Evolutionary conservation across 2,113 vertebrate genomes (phyloP), one percentile per base, ranked within the genome.

Genomic region (Excalfactoria chinensis): DNA sequence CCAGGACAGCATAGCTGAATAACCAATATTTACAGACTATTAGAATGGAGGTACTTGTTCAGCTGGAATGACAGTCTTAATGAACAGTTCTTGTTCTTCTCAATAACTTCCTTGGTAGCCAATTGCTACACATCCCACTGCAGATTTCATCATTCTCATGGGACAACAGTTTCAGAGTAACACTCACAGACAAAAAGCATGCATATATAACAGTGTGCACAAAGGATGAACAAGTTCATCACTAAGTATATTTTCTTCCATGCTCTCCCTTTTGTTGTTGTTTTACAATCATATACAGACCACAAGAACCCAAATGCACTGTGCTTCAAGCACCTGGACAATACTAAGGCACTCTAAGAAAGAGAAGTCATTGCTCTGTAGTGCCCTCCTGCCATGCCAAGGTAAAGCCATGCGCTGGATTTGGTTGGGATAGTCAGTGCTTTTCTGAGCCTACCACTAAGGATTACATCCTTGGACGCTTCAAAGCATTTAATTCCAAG

Each of bases 11-110:
- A 44, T 41, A 74, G 62, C 63, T 80, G 62, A 70, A 86, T 74
- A 41, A 69, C 55, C 73, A 91, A 75, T 74, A 86, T 70, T 63
- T 80, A 69, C 67, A 55, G 69, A 80, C 85, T 74, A 41, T 73
- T 90, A 79, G 26, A 74, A 43, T 7, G 18, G 55, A 79, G 55
- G 82, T 56, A 80, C 46, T 46, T 85, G 68, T 82, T 85, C 81
- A 85, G 44, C 74, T 73, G 46, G 51, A 85, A 85, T 73, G 60
- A 90, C 58, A 79, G 72, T 73, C 60, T 85, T 79, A 79, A 90
- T 74, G 53, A 69, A 73, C 53, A 80, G 67, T 13, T 66, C 43
- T 44, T 41, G 19, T 37, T 66, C 63, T 44, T 44, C 41, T 30
- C 19, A 32, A 5, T 44, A 44, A 44, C 8, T 9, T 66, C 63